Evolutionary conservation across 2,888 invertebrate genomes (phyloP), one percentile per base, ranked within the genome.

Genomic region (Tholera decimalis): DNA sequence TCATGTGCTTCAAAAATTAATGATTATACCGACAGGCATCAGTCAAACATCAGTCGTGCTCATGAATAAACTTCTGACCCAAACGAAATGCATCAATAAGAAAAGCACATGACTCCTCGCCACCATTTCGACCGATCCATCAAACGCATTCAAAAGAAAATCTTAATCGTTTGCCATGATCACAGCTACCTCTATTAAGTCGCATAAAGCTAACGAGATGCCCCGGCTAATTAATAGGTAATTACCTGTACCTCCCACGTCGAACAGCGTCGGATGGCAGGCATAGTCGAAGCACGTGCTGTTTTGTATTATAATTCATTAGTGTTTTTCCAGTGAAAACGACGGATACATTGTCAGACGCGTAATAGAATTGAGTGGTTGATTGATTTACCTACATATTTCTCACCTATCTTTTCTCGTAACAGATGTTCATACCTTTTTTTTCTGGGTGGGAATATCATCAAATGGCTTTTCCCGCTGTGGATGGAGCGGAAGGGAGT

Each of bases 291-390:
- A n/a, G 59, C 80, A 80, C 76, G 80, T 75, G 57, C 68, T 46
- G 79, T 68, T 61, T 80, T 39, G 51, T 80, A 80, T 78, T 78
- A 67, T 70, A 80, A 78, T 80, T 62, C 49, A 80, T 80, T 80
- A 80, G 65, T 65, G 65, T 47, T 76, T 80, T 80, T 80, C 73
- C 81, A 68, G 67, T 62, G 70, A 80, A 80, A 80, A 63, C 69
- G 50, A 26, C 41, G 51, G 54, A 76, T 73, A 73, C 50, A 26
- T 66, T 76, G 37, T 28, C 44, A 41, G 51, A 65, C 33, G 28
- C 43, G 56, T 60, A 26, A 65, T 58, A 51, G 41, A 39, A n/a
- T 22, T 37, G 28, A 26, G 6, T 30, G 28, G 30, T 28, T 28
- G 41, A 26, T 57, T 62, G 8, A 30, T 43, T 30, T 51, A 28